Conservation (phyloP, 2,888 invertebrate genomes). For the Papilio protenor region DNA sequence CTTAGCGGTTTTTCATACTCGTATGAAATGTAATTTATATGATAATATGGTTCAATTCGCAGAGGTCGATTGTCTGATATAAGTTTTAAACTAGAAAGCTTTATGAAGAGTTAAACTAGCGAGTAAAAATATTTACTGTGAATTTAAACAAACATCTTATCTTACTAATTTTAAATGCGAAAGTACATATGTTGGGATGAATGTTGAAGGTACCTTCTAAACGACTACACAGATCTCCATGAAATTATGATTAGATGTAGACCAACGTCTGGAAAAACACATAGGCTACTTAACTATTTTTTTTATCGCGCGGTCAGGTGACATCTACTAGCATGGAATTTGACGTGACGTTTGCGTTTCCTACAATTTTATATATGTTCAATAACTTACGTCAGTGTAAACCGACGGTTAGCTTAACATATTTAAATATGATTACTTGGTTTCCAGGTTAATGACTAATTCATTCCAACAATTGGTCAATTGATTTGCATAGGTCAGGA, state of each 20-base stretch:
- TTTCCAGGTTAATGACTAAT: constrained; percentile 30
- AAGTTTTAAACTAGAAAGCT: background rate
- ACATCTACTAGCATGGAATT: too few relatives aligned
- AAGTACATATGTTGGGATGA: background rate
- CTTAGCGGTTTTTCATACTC: constrained; percentile 36
- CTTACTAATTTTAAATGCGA: background rate
- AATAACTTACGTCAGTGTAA: too few relatives aligned
- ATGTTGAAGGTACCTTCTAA: background rate
- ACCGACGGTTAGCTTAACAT: too few relatives aligned
- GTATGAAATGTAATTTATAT: constrained; percentile 27
- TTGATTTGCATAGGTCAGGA: constrained; percentile 54
- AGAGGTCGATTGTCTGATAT: background rate
- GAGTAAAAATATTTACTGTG: too few relatives aligned
- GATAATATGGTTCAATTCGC: constrained; percentile 24
- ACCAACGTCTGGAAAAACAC: background rate
- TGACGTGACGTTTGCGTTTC: too few relatives aligned
- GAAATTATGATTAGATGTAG: background rate
- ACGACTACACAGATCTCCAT: background rate
- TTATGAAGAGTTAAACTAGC: too few relatives aligned
- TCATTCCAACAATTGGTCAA: constrained; percentile 49
- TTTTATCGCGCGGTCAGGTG: background rate
- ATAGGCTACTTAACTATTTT: background rate
- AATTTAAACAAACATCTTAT: too few relatives aligned
- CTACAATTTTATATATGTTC: too few relatives aligned
- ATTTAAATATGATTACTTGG: background rate